Evolutionary conservation across 23 tunicate species (phyloP).

Genomic region (Halocynthia aurantium): DNA sequence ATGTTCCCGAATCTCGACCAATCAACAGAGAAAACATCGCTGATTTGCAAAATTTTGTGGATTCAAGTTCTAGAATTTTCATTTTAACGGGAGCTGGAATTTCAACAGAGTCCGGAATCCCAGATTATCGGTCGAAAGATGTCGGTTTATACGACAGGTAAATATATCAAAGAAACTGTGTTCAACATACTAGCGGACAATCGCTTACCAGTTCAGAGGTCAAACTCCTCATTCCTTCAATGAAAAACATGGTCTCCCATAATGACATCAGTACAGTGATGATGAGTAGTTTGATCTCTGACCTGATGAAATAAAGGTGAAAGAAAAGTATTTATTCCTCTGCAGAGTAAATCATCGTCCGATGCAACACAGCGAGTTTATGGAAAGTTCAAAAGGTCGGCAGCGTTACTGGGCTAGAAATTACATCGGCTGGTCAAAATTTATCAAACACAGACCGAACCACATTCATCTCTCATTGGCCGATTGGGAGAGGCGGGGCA

Average conservation of each 20-base stretch:
- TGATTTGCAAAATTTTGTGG: constrained; percentile 45
- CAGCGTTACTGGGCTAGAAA: constrained; percentile 89
- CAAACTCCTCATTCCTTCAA: too few relatives aligned
- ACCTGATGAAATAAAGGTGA: too few relatives aligned
- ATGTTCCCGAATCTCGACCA: constrained; percentile 16
- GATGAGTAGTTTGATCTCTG: too few relatives aligned
- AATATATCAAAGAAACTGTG: too few relatives aligned
- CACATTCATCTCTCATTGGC: constrained; percentile 37
- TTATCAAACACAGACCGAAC: constrained; percentile 41
- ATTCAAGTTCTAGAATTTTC: constrained; percentile 22
- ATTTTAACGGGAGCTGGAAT: constrained; percentile 92
- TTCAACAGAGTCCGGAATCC: constrained; percentile 98
- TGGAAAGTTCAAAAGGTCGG: constrained; percentile 18
- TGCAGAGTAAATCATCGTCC: constrained; percentile 75
- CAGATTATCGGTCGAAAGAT: constrained; percentile 93
- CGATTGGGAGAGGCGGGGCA: constrained; percentile 49
- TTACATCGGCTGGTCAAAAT: constrained; percentile 71
- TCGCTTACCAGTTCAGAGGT: too few relatives aligned
- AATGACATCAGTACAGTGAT: too few relatives aligned
- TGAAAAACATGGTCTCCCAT: too few relatives aligned
- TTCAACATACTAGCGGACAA: too few relatives aligned
- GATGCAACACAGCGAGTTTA: constrained; percentile 87
- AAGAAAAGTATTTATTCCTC: too few relatives aligned
- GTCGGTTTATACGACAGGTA: constrained; percentile 90
- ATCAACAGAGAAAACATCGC: not conserved